Base-by-base conservation (phyloP, 1,140 invertebrate species). In the Zaprionus africanus region DNA sequence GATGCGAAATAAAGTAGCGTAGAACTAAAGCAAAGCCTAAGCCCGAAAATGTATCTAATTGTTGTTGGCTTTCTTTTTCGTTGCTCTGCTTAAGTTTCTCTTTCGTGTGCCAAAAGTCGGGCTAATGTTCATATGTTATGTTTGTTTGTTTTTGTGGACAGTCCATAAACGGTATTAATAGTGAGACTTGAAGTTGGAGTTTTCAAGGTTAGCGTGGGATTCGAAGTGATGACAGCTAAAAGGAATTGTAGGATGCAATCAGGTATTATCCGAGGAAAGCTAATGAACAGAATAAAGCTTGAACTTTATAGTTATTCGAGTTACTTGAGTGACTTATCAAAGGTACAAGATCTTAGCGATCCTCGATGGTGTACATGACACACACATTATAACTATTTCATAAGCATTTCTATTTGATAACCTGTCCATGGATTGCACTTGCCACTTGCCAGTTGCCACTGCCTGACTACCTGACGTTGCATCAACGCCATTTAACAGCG, bases 21-120 rank as follows among this genome's bases (percentile, higher is more conserved):
- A 88, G 85, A 88, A 88, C 84, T 85, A 84, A 81, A 90, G 75
- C 78, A 79, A 81, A 84, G 59, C 59, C 72, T 80, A 90, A 87
- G 82, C 79, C 68, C 76, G 85, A 85, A 90, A 88, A 81, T 80
- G 84, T 90, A 76, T 81, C 82, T 78, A 87, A 84, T 87, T 87
- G 79, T 67, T 56, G 63, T 61, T 68, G 77, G 84, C 84, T 87
- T 87, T 87, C 84, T 87, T 81, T 82, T 86, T 64, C 69, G 62
- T 49, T 36, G 67, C 61, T 81, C 62, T 81, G 66, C 68, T 63
- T 24, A 81, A 81, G 81, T 87, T 87, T 87, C 84, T 87, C 84
- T 87, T 88, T 84, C 65, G 70, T 70, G 74, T 59, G 84, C 71
- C 78, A 88, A 79, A 83, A 81, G 82, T 68, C 70, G 78, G 72